Conservation (phyloP, 2,797 vertebrate species). For the Myotis myotis region DNA sequence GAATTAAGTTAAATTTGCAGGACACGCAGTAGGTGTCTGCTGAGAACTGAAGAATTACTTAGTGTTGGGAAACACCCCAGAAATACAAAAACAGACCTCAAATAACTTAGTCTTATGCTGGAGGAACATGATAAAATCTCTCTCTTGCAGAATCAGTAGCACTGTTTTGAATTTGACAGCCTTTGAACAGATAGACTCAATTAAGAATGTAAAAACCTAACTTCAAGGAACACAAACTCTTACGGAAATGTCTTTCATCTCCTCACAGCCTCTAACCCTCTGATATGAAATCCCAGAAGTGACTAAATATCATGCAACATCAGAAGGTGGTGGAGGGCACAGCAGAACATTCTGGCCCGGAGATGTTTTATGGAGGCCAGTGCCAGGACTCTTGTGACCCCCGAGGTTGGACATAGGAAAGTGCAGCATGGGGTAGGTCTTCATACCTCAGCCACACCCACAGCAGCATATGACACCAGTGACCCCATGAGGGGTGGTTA, state of each 20-base stretch:
- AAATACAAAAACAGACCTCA: background rate
- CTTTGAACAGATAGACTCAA: slow-evolving; percentile 58
- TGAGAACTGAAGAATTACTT: background rate
- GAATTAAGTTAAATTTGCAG: background rate
- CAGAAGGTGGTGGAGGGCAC: background rate
- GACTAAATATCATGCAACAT: slow-evolving; percentile 59
- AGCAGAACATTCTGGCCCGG: slow-evolving; percentile 23
- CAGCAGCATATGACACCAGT: background rate
- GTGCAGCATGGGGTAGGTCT: background rate
- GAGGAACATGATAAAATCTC: slow-evolving; percentile 23
- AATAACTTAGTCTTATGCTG: background rate
- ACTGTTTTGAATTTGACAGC: slow-evolving; percentile 36
- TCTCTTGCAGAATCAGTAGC: slow-evolving; percentile 31
- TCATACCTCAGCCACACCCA: background rate
- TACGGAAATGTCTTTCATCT: slow-evolving; percentile 69
- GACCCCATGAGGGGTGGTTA: background rate
- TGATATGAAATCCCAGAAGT: slow-evolving; percentile 72
- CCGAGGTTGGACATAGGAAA: background rate
- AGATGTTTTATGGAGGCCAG: background rate
- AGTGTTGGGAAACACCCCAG: background rate
- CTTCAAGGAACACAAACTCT: slow-evolving; percentile 43
- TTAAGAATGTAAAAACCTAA: slow-evolving; percentile 67
- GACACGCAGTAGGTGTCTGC: background rate
- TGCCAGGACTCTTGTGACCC: slow-evolving; percentile 38
- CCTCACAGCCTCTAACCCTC: slow-evolving; percentile 19